These are phyloP conservation scores for Piscicola geometra DNA, from an alignment of 2,888 invertebrate genomes.

Conservation along the genomic window DNA sequence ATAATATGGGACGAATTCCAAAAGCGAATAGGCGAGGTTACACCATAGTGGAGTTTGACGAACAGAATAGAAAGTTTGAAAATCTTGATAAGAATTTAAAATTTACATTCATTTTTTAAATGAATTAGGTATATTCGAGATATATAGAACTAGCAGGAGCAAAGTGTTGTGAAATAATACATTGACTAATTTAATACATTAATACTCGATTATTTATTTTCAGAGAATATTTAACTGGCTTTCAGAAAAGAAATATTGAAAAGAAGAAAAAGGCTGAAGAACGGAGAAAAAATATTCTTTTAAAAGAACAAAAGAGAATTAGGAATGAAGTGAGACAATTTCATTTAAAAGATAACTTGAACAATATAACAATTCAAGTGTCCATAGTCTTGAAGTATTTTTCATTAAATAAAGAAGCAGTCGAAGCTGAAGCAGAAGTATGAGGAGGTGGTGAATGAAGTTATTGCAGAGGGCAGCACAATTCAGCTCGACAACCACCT, in stretches of 20 bases:
- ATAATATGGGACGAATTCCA: neutral
- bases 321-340: constrained; percentile 9
- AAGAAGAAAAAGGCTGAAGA: constrained; percentile 24
- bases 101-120: neutral
- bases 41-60: neutral
- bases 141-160: neutral
- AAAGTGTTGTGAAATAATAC: too few species aligned
- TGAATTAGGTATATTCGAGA: neutral
- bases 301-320: constrained; percentile 21
- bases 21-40: neutral
- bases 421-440: neutral
- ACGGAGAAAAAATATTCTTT: neutral
- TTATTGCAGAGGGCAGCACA: neutral
- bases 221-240: constrained; percentile 33
- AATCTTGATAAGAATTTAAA: neutral
- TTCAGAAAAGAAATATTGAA: constrained; percentile 31
- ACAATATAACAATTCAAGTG: too few species aligned
- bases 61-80: neutral
- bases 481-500: neutral
- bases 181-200: neutral
- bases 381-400: too few species aligned
- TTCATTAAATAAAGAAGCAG: neutral
- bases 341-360: too few species aligned
- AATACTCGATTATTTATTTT: neutral
- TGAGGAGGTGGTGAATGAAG: neutral